phyloP scores from a whole-genome alignment of 2,113 vertebrate species.

The Chauna torquata region DNA sequence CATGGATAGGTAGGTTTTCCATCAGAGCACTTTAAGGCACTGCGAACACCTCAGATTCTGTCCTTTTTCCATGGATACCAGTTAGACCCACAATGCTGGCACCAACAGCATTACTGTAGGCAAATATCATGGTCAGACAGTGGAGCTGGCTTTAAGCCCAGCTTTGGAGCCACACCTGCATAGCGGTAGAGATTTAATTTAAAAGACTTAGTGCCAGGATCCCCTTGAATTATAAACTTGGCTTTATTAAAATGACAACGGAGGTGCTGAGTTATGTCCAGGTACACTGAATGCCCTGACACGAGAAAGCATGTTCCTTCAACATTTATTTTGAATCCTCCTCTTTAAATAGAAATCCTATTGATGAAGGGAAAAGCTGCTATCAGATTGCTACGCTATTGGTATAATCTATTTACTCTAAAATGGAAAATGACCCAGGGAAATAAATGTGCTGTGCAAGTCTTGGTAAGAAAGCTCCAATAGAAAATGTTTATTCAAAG shows the following conservation, averaged over 20 bases:
- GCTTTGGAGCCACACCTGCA: neutral
- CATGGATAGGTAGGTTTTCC: neutral
- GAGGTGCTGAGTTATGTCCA: neutral
- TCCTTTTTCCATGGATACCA: neutral
- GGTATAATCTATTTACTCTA: constrained; percentile 42
- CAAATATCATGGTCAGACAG: neutral
- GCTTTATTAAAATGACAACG: neutral
- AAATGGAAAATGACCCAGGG: constrained; percentile 71
- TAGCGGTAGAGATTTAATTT: neutral
- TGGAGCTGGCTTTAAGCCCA: neutral
- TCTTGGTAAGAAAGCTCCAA: constrained; percentile 25
- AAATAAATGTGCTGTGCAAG: constrained; percentile 40
- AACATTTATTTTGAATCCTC: neutral
- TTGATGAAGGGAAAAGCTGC: constrained; percentile 37
- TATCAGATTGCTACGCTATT: constrained; percentile 22
- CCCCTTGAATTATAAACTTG: neutral
- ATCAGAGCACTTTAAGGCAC: neutral
- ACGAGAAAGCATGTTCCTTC: neutral
- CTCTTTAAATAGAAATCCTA: constrained; percentile 59
- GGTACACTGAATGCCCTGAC: neutral
- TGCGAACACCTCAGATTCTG: neutral
- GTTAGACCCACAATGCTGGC: neutral
- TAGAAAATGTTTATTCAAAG: constrained; percentile 15
- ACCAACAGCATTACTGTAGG: neutral
- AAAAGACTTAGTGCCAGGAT: neutral